These are phyloP conservation scores for Tachuris rubrigastra DNA, from an alignment of 2,113 vertebrate species.

Conservation along the genomic window DNA sequence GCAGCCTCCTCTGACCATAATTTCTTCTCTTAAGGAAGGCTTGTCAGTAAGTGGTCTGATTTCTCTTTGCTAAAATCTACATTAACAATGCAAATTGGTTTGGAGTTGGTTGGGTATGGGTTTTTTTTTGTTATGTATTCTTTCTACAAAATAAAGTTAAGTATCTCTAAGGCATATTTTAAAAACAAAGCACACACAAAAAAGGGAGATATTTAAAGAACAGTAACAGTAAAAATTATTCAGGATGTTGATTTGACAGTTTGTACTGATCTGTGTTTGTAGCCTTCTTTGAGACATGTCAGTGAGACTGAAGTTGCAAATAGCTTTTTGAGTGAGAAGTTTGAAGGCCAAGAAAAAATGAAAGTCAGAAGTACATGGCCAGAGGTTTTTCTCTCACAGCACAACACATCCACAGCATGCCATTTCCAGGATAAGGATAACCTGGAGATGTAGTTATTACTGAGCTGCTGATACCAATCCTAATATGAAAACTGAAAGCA, in stretches of 20 bases:
- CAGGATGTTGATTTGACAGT: neutral
- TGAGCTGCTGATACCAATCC: neutral
- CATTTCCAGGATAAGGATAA: neutral
- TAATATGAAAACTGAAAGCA: neutral
- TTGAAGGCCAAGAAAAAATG: neutral
- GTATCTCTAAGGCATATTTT: neutral
- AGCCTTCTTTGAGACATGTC: neutral
- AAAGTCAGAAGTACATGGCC: neutral
- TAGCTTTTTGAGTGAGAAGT: neutral
- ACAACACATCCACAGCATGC: accelerated
- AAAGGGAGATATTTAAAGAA: neutral
- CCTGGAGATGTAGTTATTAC: neutral
- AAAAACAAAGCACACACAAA: neutral
- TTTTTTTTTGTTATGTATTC: neutral
- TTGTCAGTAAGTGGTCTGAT: neutral
- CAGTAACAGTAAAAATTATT: neutral
- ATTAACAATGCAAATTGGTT: neutral
- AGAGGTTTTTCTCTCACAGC: neutral
- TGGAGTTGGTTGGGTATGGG: neutral
- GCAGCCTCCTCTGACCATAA: neutral
- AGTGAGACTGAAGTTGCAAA: neutral
- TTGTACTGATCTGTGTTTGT: neutral
- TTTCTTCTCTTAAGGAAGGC: neutral
- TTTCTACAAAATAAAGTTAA: neutral
- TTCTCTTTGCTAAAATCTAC: neutral